Evolutionary conservation across 2,113 vertebrate species (phyloP).

Genomic region (Sprattus sprattus): DNA sequence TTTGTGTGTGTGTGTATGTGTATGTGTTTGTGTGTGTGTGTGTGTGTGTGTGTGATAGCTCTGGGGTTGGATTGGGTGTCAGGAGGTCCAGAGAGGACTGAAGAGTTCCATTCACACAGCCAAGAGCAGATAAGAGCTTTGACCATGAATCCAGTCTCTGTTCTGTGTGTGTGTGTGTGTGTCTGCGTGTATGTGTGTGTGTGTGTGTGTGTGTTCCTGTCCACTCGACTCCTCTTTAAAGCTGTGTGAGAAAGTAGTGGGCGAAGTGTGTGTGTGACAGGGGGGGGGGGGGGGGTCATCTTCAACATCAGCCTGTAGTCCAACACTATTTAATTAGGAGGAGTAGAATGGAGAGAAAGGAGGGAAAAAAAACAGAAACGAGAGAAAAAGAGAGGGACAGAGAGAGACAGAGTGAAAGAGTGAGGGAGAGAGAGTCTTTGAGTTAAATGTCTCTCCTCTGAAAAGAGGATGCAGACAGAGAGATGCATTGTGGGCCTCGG

Average conservation of each 20-base stretch:
- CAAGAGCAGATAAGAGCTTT: constrained; percentile 68
- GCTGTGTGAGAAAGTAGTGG: constrained; percentile 71
- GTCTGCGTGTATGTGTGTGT: constrained; percentile 1
- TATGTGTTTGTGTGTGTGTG: constrained; percentile 28
- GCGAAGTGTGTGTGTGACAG: constrained; percentile 62
- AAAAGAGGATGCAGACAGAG: background rate
- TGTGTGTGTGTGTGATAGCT: constrained; percentile 55
- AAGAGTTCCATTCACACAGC: constrained; percentile 70
- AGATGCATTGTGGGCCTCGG: background rate
- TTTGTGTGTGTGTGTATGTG: constrained; percentile 10
- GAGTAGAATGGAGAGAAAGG: constrained; percentile 56
- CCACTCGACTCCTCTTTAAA: constrained; percentile 33
- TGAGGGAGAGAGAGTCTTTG: background rate
- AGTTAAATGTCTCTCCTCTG: background rate
- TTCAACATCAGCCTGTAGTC: constrained; percentile 53
- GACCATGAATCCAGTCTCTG: constrained; percentile 71
- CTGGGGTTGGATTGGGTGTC: constrained; percentile 67
- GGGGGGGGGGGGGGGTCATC: constrained; percentile 33
- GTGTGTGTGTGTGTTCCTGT: constrained; percentile 3
- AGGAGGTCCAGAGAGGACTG: constrained; percentile 56
- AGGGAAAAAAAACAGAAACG: background rate
- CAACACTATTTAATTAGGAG: constrained; percentile 71
- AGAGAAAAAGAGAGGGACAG: constrained; percentile 25
- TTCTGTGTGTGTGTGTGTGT: constrained; percentile 43
- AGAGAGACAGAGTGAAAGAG: background rate